Base-by-base conservation (phyloP, 2,888 invertebrate species). In the Orthosia gracilis region DNA sequence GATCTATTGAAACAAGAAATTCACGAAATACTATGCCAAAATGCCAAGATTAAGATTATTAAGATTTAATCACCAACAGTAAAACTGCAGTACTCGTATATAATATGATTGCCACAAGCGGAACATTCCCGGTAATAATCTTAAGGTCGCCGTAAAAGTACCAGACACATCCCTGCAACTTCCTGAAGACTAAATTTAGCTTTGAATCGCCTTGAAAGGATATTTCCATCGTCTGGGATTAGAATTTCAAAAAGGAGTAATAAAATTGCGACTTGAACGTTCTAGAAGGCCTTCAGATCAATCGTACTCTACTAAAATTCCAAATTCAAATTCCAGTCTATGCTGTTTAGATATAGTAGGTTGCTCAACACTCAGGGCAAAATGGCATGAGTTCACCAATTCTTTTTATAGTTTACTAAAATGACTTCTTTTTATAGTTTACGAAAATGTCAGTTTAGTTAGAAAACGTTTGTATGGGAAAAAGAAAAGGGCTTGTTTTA, bases 101-200 rank as follows among this genome's bases (percentile, higher is more conserved):
- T 69, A 47, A 81, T 73, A 73, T 26, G 11, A 82, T 61, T 45
- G 50, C 45, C 17, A 55, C 63, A 45, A 17, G 59, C 55, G 31
- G 12, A 13, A 23, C 3, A 58, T 17, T 49, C n/a, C 31, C 47
- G n/a, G 26, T n/a, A 57, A 55, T 76, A 49, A 49, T n/a, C 18
- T 40, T 18, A 58, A 80, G 69, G 78, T 73, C 40, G 49, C 11
- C 9, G 18, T 78, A 63, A 47, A 69, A 58, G 66, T 54, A 47
- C n/a, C 52, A 57, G 52, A 71, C 55, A 68, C 59, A 57, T 68
- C 55, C 13, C 57, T 23, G 0, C 23, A n/a, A 49, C 68, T 81
- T 81, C 83, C 83, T 71, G 65, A 9, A 65, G 23, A 17, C 0
- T 74, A 83, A 65, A 55, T 71, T 68, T 81, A 75, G 50, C 13